Percentiles rank a stretch among this genome's conserved stretches.
phyloP scores from a whole-genome alignment of 2,888 invertebrate species.

The Eupithecia exiguata region DNA sequence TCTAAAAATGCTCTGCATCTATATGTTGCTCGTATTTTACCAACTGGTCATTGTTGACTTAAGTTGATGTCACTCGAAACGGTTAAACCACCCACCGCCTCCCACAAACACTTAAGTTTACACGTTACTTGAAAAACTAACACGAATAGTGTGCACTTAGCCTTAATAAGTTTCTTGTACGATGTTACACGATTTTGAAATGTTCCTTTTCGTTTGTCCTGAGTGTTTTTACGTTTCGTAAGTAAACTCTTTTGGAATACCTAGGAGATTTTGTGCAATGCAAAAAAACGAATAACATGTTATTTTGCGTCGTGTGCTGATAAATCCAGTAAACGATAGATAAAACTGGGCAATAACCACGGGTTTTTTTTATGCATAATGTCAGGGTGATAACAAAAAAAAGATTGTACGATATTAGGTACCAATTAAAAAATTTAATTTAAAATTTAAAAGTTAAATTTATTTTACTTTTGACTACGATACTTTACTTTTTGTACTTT shows the following conservation, averaged over 20 bases:
- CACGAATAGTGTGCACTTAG: slow-evolving; percentile 25
- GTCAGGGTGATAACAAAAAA: too few relatives aligned
- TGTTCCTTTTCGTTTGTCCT: neutral
- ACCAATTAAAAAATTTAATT: too few relatives aligned
- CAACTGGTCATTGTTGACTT: neutral
- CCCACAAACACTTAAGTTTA: neutral
- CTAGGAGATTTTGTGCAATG: neutral
- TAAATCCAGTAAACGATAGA: too few relatives aligned
- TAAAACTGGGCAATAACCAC: too few relatives aligned
- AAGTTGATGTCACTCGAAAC: neutral
- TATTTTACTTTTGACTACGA: too few relatives aligned
- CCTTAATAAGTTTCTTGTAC: slow-evolving; percentile 24
- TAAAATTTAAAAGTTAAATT: too few relatives aligned
- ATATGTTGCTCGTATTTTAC: neutral
- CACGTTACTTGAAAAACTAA: slow-evolving; percentile 10
- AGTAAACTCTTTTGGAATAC: neutral
- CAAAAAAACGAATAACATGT: neutral
- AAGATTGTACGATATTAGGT: too few relatives aligned
- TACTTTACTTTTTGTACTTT: too few relatives aligned
- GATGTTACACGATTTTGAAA: slow-evolving; percentile 6
- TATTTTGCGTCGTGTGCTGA: too few relatives aligned
- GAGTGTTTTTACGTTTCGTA: slow-evolving; percentile 10
- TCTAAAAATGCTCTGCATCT: neutral
- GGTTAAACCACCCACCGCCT: neutral
- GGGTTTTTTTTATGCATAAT: too few relatives aligned